Conservation (phyloP, 92 coral and sea anemone genomes). For the Epizoanthus fatuus region DNA sequence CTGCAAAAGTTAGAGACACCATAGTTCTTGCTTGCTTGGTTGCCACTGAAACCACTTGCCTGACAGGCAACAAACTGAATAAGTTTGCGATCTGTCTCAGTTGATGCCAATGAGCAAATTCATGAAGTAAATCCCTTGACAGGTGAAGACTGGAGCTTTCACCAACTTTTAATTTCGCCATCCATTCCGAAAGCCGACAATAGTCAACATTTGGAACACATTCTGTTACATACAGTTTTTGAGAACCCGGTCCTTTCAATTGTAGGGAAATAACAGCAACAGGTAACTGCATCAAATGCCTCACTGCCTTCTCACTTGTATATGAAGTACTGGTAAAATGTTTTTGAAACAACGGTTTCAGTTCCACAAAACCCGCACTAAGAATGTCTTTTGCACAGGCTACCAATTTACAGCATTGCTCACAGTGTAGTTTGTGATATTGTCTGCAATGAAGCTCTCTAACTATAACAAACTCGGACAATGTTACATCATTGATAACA, state of each 20-base stretch:
- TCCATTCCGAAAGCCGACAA: slow-evolving; percentile 3
- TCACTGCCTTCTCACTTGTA: slow-evolving; percentile 54
- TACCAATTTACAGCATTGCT: slow-evolving; percentile 25
- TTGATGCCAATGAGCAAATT: slow-evolving; percentile 49
- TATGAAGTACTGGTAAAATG: slow-evolving; percentile 20
- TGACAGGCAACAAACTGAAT: slow-evolving; percentile 31
- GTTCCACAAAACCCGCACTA: slow-evolving; percentile 41
- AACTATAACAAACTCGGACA: slow-evolving; percentile 44
- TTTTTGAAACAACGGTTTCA: slow-evolving; percentile 32
- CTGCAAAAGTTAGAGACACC: slow-evolving; percentile 43
- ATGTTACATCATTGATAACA: slow-evolving; percentile 31
- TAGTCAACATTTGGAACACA: slow-evolving; percentile 33
- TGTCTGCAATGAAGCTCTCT: slow-evolving; percentile 25
- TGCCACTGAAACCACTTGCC: slow-evolving; percentile 32
- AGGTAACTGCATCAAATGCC: slow-evolving; percentile 33
- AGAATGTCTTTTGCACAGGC: slow-evolving; percentile 36
- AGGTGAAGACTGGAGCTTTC: neutral
- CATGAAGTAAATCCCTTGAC: slow-evolving; percentile 30
- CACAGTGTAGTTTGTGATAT: slow-evolving; percentile 2
- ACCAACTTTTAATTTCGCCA: slow-evolving; percentile 3
- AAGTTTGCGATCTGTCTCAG: slow-evolving; percentile 42
- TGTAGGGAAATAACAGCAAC: neutral
- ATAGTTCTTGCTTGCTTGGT: slow-evolving; percentile 53
- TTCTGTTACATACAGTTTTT: slow-evolving; percentile 49
- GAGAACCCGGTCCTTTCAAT: slow-evolving; percentile 49